Percentiles rank a stretch among this genome's conserved stretches.
Conservation (phyloP, 2,797 vertebrate genomes). For the Paguma larvata region DNA sequence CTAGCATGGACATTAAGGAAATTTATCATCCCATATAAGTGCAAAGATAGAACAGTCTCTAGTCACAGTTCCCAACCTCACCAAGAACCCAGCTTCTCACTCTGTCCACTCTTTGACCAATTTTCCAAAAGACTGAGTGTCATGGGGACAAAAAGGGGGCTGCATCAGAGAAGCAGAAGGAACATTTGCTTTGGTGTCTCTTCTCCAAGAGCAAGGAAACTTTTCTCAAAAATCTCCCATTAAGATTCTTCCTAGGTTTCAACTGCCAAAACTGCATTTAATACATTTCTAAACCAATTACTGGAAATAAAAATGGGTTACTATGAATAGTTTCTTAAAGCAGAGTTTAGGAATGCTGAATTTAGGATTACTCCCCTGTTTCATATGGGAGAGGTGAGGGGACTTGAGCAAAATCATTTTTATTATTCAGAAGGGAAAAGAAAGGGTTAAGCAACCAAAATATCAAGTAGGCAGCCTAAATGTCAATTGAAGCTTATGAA, state of each 20-base stretch:
- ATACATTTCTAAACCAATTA: slow-evolving; percentile 14
- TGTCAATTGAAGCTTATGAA: background rate
- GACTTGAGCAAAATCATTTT: slow-evolving; percentile 1
- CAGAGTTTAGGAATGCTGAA: background rate
- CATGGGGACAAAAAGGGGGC: background rate
- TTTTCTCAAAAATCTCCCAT: slow-evolving; percentile 54
- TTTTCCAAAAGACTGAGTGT: slow-evolving; percentile 1
- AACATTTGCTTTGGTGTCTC: background rate
- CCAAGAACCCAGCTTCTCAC: background rate
- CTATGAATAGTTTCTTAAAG: background rate
- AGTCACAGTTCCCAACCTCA: background rate
- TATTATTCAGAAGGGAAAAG: slow-evolving; percentile 48
- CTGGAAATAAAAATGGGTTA: background rate
- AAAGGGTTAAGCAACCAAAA: background rate
- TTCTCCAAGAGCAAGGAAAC: slow-evolving; percentile 50
- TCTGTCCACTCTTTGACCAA: background rate
- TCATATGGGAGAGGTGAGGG: background rate
- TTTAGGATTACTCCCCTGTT: background rate
- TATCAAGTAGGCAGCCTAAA: background rate
- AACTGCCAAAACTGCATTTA: slow-evolving; percentile 6
- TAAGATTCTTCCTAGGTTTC: slow-evolving; percentile 36
- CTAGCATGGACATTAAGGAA: slow-evolving; percentile 14
- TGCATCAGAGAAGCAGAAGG: background rate
- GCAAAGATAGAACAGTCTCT: background rate
- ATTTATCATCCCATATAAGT: background rate